These are phyloP conservation scores for Augochlora pura DNA, from an alignment of 1,140 invertebrate species.

Conservation along the genomic window DNA sequence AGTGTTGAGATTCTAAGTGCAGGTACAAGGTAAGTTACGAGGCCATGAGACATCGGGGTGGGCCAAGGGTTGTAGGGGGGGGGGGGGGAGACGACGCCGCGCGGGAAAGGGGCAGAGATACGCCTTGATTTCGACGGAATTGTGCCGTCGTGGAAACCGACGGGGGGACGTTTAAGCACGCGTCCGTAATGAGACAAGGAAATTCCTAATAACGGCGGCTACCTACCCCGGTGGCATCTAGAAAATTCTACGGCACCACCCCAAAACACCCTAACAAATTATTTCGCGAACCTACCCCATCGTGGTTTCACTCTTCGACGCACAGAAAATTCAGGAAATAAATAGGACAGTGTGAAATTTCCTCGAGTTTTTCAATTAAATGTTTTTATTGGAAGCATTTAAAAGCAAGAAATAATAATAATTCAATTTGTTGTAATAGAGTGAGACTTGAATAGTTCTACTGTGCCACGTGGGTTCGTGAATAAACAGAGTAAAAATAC, in stretches of 20 bases:
- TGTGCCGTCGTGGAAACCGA: slow-evolving; percentile 37
- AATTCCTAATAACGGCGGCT: slow-evolving; percentile 40
- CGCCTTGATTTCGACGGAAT: slow-evolving; percentile 45
- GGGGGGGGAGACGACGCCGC: not conserved
- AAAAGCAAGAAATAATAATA: no score
- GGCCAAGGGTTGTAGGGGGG: not conserved
- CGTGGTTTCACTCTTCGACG: no score
- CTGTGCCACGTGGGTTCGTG: no score
- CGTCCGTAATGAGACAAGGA: slow-evolving; percentile 50
- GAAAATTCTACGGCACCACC: slow-evolving; percentile 8
- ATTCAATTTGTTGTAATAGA: no score
- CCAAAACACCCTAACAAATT: no score
- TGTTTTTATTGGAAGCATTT: no score
- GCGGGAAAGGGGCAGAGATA: not conserved
- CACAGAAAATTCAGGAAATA: no score
- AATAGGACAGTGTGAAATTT: no score
- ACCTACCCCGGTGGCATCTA: not conserved
- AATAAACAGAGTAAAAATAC: no score
- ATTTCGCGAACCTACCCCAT: no score
- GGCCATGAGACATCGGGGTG: slow-evolving; percentile 19
- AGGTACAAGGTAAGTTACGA: slow-evolving; percentile 44
- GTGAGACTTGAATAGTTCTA: no score
- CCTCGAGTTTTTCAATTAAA: no score
- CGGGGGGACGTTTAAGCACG: slow-evolving; percentile 48
- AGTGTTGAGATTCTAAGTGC: slow-evolving; percentile 46